Evolutionary conservation across 2,888 invertebrate species (phyloP), one percentile per base, ranked within the genome.

Genomic region (Microchrysa polita): DNA sequence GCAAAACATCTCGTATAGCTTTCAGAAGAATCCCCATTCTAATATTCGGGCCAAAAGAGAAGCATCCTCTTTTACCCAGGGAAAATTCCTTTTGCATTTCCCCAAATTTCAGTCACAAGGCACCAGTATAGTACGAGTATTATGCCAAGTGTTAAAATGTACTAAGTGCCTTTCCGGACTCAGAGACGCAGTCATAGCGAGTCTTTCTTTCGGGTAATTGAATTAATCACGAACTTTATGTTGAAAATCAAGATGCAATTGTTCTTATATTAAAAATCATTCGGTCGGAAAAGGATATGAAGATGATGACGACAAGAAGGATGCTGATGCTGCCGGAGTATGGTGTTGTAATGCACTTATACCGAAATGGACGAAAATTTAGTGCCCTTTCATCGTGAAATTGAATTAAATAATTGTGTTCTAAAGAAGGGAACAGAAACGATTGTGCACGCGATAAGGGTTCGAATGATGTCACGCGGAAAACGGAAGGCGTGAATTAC

Each of bases 221-320:
- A 42, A 69, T 69, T 69, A 69, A 69, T 69, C 69, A 57, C 18
- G 1, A 69, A 69, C 57, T 69, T 67, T 57, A 69, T 55, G 57
- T 40, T 14, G 16, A 34, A 57, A 69, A 69, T 69, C 42, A 57
- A 69, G 55, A 18, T 23, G 20, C 69, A 42, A 42, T 69, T 69
- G 69, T 57, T 18, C 40, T 0, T 67, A 27, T 67, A 67, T 67
- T 52, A 67, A 67, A 67, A 61, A 61, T 61, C 16, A 61, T 40
- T 61, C 61, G 40, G n/a, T 40, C 18, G 34, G 61, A 61, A 61
- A 40, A 59, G 27, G 27, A 34, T 34, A 34, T 34, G 27, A 34
- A 16, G 55, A 55, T 18, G 55, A 16, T 52, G 52, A 16, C 12
- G 12, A 44, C 7, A 16, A 20, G 55, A 55, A 20, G 20, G 7